Base-by-base conservation (phyloP, 2,888 invertebrate genomes). In the Endotricha flammealis region DNA sequence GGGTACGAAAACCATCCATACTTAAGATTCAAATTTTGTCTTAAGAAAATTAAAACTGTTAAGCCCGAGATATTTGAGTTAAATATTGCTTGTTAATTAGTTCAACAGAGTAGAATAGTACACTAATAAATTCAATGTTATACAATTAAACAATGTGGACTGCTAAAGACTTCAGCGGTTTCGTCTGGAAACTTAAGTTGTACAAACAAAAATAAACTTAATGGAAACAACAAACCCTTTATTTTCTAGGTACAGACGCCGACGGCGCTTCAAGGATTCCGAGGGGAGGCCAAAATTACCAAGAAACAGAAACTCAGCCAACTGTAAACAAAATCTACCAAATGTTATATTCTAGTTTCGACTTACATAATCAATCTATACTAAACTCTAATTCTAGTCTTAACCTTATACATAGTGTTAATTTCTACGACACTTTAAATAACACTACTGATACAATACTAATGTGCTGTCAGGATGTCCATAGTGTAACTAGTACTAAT, bases 321-420 rank as follows among this genome's bases (percentile, higher is more conserved):
- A 82, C 72, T 14, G 57, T 85, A 39, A 86, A 79, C 57, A 78
- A 70, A 66, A 56, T 81, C 39, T 86, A 82, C 61, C 71, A 79
- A 71, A 82, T 85, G 76, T 65, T 86, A 44, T 74, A 81, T 56
- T 53, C 64, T 29, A 60, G 48, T 46, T 42, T 58, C 24, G 57
- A 61, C 40, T 44, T 62, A 49, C 57, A 64, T 57, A 74, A 74
- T 62, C 65, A 65, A 54, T 65, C 67, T 32, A 53, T 62, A 54
- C 58, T 37, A 43, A 64, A 68, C 61, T 64, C 64, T 46, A 70
- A 72, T 55, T 62, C 74, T 44, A 65, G 51, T 57, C 53, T 64
- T 49, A 65, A 62, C 44, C 39, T 61, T 29, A 58, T 50, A 47
- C 48, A 58, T 48, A 64, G 53, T 60, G 54, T 60, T 51, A 53